Evolutionary conservation across 2,113 vertebrate genomes (phyloP), one percentile per base, ranked within the genome.

Genomic region (Hylia prasina): DNA sequence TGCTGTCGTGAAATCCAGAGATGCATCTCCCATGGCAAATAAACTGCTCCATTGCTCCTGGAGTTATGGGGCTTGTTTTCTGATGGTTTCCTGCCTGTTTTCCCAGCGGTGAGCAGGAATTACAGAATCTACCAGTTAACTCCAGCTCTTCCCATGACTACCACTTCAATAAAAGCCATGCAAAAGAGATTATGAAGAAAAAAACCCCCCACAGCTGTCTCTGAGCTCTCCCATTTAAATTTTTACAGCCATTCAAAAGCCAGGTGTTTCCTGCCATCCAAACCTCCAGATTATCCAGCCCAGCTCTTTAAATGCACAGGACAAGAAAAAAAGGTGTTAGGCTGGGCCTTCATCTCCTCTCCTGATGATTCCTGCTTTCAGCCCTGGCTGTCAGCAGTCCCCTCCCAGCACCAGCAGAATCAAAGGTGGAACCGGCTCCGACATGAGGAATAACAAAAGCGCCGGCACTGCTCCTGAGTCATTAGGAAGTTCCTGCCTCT

Each of bases 401-500:
- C 86, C 92, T 96, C 91, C 88, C 44, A 72, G 68, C 64, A 71
- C 81, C 88, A 87, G 76, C 53, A 19, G 80, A 75, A 97, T 97
- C 91, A 97, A 96, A 97, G 90, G 81, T 70, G 88, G 93, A 83
- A 70, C 40, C 2, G 1, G 90, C 83, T 96, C 84, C 10, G 0
- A 91, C 64, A 33, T 4, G 76, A 92, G 40, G 58, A 93, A 50
- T 65, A 28, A 94, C 87, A 95, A 97, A 97, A 96, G 96, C 51
- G 0, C 21, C 4, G 0, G 45, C 61, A 48, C 87, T 45, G 6
- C 82, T 94, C 2, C 1, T 4, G 8, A 96, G 95, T 96, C 94
- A 90, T 97, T 97, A 97, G 88, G 75, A 90, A 97, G 93, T 83
- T 96, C 90, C 94, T 93, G 80, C 69, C 71, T 90, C 80, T 94